A percentile compares a stretch with the other conserved stretches of the same genome.
Evolutionary conservation across 2,113 vertebrate genomes (phyloP).

Genomic region (Diadophis punctatus): DNA sequence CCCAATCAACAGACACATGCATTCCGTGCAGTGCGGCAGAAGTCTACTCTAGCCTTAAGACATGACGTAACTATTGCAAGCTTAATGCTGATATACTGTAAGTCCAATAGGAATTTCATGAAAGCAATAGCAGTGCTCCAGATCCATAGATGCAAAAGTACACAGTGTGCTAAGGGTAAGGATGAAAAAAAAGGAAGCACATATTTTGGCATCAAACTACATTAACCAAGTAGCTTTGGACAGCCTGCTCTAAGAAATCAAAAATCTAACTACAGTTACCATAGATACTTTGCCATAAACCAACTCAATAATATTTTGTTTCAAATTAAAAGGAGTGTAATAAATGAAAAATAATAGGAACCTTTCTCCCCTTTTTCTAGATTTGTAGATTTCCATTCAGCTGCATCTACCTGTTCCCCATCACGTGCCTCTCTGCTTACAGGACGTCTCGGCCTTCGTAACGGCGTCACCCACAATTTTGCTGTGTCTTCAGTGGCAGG

Average conservation of each 20-base stretch:
- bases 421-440: slow-evolving; percentile 92
- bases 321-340: background rate
- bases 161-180: background rate
- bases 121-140: background rate
- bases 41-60: background rate
- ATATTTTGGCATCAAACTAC: background rate
- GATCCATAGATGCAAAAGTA: background rate
- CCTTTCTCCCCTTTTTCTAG: slow-evolving; percentile 51
- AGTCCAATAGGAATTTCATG: background rate
- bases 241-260: background rate
- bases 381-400: slow-evolving; percentile 90
- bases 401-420: slow-evolving; percentile 92
- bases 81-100: background rate
- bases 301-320: background rate
- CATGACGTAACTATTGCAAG: background rate
- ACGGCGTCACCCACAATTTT: slow-evolving; percentile 93
- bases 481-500: slow-evolving; percentile 79
- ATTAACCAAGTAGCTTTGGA: background rate
- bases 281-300: background rate
- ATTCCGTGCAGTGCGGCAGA: background rate
- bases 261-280: background rate
- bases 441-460: slow-evolving; percentile 84
- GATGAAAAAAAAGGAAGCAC: background rate
- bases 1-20: background rate
- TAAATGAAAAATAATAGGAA: background rate